Base-by-base conservation (phyloP, 2,113 vertebrate genomes). In the Epinephelus cyanopodus region DNA sequence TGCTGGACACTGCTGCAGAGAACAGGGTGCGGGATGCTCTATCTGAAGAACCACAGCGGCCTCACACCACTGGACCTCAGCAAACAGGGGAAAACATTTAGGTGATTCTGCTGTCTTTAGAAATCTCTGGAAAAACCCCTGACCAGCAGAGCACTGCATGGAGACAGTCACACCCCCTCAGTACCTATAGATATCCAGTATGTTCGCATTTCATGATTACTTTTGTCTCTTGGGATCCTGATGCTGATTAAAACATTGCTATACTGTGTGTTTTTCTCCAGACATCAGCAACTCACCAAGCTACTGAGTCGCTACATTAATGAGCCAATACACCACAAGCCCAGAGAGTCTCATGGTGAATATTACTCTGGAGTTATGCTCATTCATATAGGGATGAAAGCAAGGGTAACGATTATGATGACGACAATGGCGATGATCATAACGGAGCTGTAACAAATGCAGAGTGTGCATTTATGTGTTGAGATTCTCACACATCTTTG, bases 271-370 rank as follows among this genome's bases (percentile, higher is more conserved):
- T 84, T 84, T 90, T 89, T 82, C 78, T 91, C 13, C 63, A 96
- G 96, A 90, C 95, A 96, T 93, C 91, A 95, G 88, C 94, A 96
- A 81, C 94, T 96, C 57, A 92, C 87, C 66, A 95, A 94, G 88
- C 89, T 96, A 79, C 90, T 96, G 87, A 89, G 48, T 72, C 87
- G 70, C 27, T 94, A 94, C 80, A 92, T 90, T 77, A 90, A 82
- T 57, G 87, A 93, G 81, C 93, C 94, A 77, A 75, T 90, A 64
- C 81, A 95, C 85, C 84, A 89, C 82, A 95, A 92, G 78, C 95
- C 95, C 66, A 89, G 47, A 69, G 94, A 95, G 57, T 95, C 95
- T 15, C 74, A 90, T 70, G 93, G 96, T 96, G 93, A 79, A 50
- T 82, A 66, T 79, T 18, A 45, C 7, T 79, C 11, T 61, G 33